Percentiles rank a stretch among this genome's conserved stretches.
phyloP scores from a whole-genome alignment of 2,113 vertebrate species.

The Gasterosteus nipponicus region DNA sequence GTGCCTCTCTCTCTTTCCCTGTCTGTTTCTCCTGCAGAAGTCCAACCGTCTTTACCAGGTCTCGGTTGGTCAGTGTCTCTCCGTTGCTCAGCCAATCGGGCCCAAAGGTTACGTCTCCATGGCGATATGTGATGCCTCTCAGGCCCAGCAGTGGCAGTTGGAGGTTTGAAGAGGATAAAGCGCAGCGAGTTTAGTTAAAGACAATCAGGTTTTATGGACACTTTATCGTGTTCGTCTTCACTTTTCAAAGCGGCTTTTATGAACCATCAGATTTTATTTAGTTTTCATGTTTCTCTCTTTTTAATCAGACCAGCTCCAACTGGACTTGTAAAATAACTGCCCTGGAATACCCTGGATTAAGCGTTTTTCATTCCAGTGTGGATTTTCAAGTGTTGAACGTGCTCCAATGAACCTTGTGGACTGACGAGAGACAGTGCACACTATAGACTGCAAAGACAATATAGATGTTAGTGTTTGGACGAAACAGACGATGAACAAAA shows the following conservation, averaged over 20 bases:
- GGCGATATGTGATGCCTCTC: slow-evolving; percentile 92
- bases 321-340: not conserved
- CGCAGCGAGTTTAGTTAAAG: not conserved
- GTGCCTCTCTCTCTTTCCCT: not conserved
- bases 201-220: slow-evolving; percentile 5
- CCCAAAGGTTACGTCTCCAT: slow-evolving; percentile 88
- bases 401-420: not conserved
- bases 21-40: slow-evolving; percentile 79
- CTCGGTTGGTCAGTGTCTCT: slow-evolving; percentile 94
- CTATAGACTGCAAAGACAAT: not conserved
- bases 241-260: slow-evolving; percentile 4
- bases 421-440: not conserved
- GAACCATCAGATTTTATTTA: not conserved
- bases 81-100: slow-evolving; percentile 78
- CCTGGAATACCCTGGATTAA: not conserved
- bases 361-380: not conserved
- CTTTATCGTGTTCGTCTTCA: not conserved
- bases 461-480: too few relatives aligned
- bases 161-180: slow-evolving; percentile 65
- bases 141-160: slow-evolving; percentile 90
- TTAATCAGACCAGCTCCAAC: not conserved
- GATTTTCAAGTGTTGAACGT: not conserved
- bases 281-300: not conserved
- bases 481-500: too few relatives aligned
- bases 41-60: slow-evolving; percentile 93